Percentiles rank a stretch among this genome's conserved stretches.
phyloP scores from a whole-genome alignment of 2,797 vertebrate genomes.

The Lepilemur ruficaudatus region DNA sequence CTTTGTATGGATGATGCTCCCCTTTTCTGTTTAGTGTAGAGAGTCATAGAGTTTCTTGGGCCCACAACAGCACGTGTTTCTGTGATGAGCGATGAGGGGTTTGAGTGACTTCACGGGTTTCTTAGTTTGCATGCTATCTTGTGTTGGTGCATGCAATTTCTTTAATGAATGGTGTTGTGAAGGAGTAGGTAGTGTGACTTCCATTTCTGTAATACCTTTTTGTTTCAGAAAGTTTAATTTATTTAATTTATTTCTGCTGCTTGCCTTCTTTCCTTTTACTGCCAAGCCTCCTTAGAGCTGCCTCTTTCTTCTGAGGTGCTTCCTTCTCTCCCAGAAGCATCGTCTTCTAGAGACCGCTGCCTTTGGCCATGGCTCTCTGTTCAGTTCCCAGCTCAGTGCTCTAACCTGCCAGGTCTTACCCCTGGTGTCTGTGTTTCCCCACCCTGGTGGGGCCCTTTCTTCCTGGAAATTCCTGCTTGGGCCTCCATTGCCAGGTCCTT shows the following conservation, averaged over 20 bases:
- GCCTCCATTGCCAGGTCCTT: not conserved
- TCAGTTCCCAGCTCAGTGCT: not conserved
- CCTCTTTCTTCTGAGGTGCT: not conserved
- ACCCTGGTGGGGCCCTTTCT: not conserved
- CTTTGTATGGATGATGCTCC: not conserved
- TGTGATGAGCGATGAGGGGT: not conserved
- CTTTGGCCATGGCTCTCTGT: not conserved
- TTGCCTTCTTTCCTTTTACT: not conserved
- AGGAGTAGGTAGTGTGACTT: not conserved
- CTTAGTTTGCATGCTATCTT: not conserved
- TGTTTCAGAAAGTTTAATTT: not conserved
- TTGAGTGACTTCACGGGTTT: not conserved
- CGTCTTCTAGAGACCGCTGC: not conserved
- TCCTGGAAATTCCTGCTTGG: not conserved
- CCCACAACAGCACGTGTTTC: not conserved
- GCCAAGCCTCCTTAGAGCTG: not conserved
- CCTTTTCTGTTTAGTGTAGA: not conserved
- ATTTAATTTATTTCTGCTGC: not conserved
- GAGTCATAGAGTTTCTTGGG: not conserved
- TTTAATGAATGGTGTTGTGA: not conserved
- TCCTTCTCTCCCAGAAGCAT: not conserved
- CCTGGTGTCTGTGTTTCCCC: not conserved
- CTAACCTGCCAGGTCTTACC: not conserved
- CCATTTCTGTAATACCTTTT: not conserved
- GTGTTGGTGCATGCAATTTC: not conserved